Conservation (phyloP, 2,888 invertebrate species). For the Pomacea canaliculata region DNA sequence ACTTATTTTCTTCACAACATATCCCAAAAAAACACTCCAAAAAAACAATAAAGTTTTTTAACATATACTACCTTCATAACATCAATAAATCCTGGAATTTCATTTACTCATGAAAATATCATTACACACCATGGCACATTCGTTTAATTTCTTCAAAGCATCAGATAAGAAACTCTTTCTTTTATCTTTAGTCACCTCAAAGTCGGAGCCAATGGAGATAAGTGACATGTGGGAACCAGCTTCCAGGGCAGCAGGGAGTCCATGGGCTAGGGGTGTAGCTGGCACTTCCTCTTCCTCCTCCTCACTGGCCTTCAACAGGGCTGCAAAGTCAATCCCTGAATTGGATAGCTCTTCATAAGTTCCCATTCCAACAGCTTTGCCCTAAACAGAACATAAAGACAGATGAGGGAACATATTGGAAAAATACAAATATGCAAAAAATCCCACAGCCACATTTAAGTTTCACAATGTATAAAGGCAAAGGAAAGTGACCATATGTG, state of each 20-base stretch:
- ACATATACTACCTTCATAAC: too few species aligned
- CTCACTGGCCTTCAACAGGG: slow-evolving; percentile 58
- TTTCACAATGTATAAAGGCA: too few species aligned
- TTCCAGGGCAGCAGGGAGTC: slow-evolving; percentile 25
- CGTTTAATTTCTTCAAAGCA: too few species aligned
- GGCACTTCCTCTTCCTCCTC: slow-evolving; percentile 37
- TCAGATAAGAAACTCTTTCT: too few species aligned
- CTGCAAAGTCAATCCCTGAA: slow-evolving; percentile 63
- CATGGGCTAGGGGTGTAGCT: neutral
- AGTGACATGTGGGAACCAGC: slow-evolving; percentile 53
- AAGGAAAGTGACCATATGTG: too few species aligned
- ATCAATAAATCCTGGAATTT: too few species aligned
- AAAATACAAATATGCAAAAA: neutral
- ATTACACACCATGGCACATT: too few species aligned
- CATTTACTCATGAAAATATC: too few species aligned
- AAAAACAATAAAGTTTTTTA: too few species aligned
- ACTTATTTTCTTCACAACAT: too few species aligned
- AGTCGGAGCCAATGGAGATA: slow-evolving; percentile 49
- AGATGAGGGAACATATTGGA: neutral
- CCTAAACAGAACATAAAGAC: slow-evolving; percentile 43
- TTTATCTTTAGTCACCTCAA: slow-evolving; percentile 44
- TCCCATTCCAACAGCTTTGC: slow-evolving; percentile 61
- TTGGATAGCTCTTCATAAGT: slow-evolving; percentile 62
- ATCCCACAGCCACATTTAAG: too few species aligned
- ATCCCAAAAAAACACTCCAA: too few species aligned